phyloP scores from a whole-genome alignment of 1,140 invertebrate genomes.

The Cydia strobilella region DNA sequence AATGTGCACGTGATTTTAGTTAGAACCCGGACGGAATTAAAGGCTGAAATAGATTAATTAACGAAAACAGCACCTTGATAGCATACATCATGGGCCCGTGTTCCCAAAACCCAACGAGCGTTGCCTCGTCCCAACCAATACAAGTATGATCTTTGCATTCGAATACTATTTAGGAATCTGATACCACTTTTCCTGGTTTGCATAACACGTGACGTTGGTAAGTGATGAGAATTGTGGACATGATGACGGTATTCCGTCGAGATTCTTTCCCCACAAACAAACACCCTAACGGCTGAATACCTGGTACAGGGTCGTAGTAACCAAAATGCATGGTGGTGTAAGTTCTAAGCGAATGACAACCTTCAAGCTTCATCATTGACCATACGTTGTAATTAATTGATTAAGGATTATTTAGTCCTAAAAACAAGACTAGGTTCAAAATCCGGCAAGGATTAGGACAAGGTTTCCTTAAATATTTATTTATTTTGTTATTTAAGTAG shows the following conservation, averaged over 20 bases:
- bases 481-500: too few relatives aligned
- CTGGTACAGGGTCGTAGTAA: not conserved
- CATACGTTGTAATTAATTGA: too few relatives aligned
- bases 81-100: not conserved
- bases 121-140: not conserved
- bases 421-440: too few relatives aligned
- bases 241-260: slow-evolving; percentile 3
- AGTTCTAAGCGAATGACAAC: not conserved
- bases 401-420: too few relatives aligned
- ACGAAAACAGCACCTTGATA: not conserved
- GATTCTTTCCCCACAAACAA: slow-evolving; percentile 21
- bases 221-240: not conserved
- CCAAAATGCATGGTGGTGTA: slow-evolving; percentile 1
- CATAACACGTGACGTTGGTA: not conserved
- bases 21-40: not conserved
- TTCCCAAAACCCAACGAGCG: not conserved
- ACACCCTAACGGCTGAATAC: not conserved
- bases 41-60: not conserved
- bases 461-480: too few relatives aligned
- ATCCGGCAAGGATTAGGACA: too few relatives aligned
- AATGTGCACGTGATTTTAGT: not conserved
- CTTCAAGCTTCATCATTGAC: too few relatives aligned
- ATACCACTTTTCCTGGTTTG: not conserved
- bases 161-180: too few relatives aligned
- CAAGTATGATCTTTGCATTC: too few relatives aligned